A percentile compares a stretch with the other conserved stretches of the same genome.
These are phyloP conservation scores for Conopomorpha cramerella DNA, from an alignment of 1,140 invertebrate species.

Conservation along the genomic window DNA sequence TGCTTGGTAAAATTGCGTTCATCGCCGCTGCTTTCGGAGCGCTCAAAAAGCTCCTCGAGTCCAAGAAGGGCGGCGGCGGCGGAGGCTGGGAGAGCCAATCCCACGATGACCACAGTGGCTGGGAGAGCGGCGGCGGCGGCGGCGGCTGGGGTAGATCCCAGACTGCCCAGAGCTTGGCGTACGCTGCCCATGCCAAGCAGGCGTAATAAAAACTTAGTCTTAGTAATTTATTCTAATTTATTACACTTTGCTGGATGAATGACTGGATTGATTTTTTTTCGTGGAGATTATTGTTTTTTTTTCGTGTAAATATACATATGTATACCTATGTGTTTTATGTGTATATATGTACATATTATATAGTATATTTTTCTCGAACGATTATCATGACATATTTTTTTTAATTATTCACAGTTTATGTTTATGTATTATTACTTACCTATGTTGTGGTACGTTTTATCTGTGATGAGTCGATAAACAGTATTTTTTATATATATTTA, in stretches of 20 bases:
- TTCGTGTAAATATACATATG: not conserved
- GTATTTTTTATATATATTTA: too few relatives aligned
- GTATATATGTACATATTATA: not conserved
- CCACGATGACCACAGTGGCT: conserved; percentile 62
- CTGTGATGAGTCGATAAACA: too few relatives aligned
- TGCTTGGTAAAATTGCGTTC: conserved; percentile 81
- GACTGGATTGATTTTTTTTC: not conserved
- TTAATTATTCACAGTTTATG: too few relatives aligned
- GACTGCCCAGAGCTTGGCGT: conserved; percentile 66
- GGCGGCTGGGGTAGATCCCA: conserved; percentile 62
- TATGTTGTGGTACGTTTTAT: too few relatives aligned
- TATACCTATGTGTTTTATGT: not conserved
- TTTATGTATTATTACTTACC: too few relatives aligned
- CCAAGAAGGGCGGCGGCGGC: conserved; percentile 75
- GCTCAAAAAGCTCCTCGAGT: conserved; percentile 76
- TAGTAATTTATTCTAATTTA: conserved; percentile 8
- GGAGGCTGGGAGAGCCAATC: conserved; percentile 72
- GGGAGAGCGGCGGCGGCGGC: conserved; percentile 50
- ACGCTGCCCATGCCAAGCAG: conserved; percentile 61
- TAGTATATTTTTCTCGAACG: not conserved
- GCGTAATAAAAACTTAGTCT: conserved; percentile 12
- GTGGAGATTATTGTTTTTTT: not conserved
- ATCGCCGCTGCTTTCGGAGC: conserved; percentile 75
- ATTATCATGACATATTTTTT: not conserved
- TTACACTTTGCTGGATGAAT: conserved; percentile 1